Evolutionary conservation across 2,888 invertebrate species (phyloP).

Genomic region (Drosophila ezoana): DNA sequence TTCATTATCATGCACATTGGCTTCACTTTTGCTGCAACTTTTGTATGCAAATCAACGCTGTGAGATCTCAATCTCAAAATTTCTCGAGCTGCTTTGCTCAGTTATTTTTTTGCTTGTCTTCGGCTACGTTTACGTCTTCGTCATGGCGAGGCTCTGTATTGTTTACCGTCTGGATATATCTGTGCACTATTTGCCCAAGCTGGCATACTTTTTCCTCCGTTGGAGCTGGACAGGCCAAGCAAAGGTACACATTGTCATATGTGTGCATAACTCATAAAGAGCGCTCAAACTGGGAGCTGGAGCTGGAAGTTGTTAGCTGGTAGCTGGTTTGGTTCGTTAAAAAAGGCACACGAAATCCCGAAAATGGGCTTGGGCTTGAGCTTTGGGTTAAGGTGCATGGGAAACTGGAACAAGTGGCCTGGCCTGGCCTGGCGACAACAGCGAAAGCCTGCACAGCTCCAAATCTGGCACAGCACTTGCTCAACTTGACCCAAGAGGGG

Average conservation of each 20-base stretch:
- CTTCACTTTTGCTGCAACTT: conserved; percentile 55
- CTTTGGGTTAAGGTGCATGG: conserved; percentile 78
- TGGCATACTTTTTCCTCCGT: conserved; percentile 71
- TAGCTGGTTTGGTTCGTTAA: conserved; percentile 50
- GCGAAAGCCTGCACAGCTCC: conserved; percentile 52
- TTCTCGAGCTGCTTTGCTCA: conserved; percentile 26
- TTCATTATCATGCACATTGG: conserved; percentile 34
- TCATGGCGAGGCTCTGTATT: conserved; percentile 21
- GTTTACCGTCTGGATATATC: conserved; percentile 44
- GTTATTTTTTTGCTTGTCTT: conserved; percentile 21
- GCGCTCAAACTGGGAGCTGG: conserved; percentile 12
- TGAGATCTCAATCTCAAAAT: conserved; percentile 53
- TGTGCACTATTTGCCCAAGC: conserved; percentile 60
- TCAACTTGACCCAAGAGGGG: conserved; percentile 65
- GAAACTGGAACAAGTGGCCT: conserved; percentile 78
- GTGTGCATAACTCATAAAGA: conserved; percentile 76
- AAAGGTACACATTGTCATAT: conserved; percentile 62
- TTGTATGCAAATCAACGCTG: conserved; percentile 56
- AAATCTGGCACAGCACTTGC: conserved; percentile 72
- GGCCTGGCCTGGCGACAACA: conserved; percentile 41
- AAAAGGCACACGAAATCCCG: conserved; percentile 48
- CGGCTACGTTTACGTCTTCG: conserved; percentile 5
- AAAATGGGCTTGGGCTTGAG: conserved; percentile 60
- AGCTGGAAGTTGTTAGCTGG: not conserved
- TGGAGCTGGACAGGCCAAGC: conserved; percentile 15